Percentiles rank a stretch among this genome's conserved stretches.
These are phyloP conservation scores for Choristoneura fumiferana DNA, from an alignment of 1,140 invertebrate species.

Conservation along the genomic window DNA sequence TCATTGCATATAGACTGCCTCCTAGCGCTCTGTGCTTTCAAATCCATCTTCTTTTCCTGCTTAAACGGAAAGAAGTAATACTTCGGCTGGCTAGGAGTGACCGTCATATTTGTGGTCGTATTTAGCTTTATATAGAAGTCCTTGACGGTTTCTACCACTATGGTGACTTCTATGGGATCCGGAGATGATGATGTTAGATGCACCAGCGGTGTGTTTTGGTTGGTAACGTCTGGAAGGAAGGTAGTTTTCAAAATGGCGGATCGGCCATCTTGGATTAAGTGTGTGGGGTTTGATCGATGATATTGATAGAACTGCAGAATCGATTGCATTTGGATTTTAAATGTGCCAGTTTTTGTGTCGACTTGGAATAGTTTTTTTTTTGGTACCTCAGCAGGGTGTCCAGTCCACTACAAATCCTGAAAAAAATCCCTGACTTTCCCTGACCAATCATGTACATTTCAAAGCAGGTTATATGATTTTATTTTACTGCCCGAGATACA, in stretches of 20 bases:
- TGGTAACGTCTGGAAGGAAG: slow-evolving; percentile 44
- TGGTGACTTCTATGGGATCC: slow-evolving; percentile 71
- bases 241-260: not conserved
- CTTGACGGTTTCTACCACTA: slow-evolving; percentile 76
- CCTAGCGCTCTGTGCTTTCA: slow-evolving; percentile 39
- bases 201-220: slow-evolving; percentile 75
- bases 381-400: too few relatives aligned
- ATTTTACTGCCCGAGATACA: too few relatives aligned
- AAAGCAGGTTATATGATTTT: too few relatives aligned
- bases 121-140: slow-evolving; percentile 80
- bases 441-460: too few relatives aligned
- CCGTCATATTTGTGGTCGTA: slow-evolving; percentile 49
- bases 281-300: too few relatives aligned
- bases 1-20: slow-evolving; percentile 52
- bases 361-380: too few relatives aligned
- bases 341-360: too few relatives aligned
- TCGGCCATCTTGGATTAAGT: too few relatives aligned
- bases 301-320: too few relatives aligned
- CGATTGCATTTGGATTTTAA: too few relatives aligned
- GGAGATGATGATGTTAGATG: slow-evolving; percentile 81
- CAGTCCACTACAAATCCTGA: too few relatives aligned
- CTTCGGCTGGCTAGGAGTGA: slow-evolving; percentile 75
- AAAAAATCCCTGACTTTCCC: too few relatives aligned
- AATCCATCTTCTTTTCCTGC: slow-evolving; percentile 46
- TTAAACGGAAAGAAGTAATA: slow-evolving; percentile 73